A percentile compares a stretch with the other conserved stretches of the same genome.
Evolutionary conservation across 2,888 invertebrate species (phyloP).

Genomic region (Aspidiotus rigidus): DNA sequence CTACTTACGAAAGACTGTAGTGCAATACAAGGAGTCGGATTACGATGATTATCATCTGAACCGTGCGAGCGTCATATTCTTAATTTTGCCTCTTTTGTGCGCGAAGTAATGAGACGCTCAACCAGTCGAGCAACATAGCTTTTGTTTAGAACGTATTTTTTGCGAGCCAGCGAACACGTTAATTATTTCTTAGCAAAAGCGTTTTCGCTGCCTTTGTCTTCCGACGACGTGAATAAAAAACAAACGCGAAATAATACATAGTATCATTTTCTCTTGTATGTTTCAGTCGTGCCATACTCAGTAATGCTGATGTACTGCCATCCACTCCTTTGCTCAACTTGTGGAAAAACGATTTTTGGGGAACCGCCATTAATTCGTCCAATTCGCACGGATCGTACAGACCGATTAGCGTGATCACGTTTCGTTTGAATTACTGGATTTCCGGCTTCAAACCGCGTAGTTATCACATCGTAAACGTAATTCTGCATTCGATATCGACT

Average conservation of each 20-base stretch:
- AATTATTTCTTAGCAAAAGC: not conserved
- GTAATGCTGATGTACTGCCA: conserved; percentile 72
- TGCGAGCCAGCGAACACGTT: not conserved
- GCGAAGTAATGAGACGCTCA: too few species aligned
- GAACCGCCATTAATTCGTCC: conserved; percentile 80
- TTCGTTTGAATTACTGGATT: conserved; percentile 69
- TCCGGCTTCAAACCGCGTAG: conserved; percentile 70
- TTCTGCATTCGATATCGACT: conserved; percentile 77
- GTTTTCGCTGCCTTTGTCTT: not conserved
- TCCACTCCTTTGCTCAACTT: conserved; percentile 60
- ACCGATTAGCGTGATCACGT: conserved; percentile 80
- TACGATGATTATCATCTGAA: not conserved
- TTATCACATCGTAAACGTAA: conserved; percentile 76
- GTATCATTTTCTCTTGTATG: conserved; percentile 20
- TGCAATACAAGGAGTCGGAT: not conserved
- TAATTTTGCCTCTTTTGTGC: too few species aligned
- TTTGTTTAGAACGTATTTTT: too few species aligned
- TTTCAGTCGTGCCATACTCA: conserved; percentile 88
- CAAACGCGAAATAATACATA: conserved; percentile 2
- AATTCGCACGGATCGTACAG: conserved; percentile 96
- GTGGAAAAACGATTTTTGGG: conserved; percentile 95
- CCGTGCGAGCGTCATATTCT: too few species aligned
- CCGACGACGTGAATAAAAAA: not conserved
- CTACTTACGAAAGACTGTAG: not conserved
- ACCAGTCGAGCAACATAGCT: too few species aligned